These are phyloP conservation scores for Mobula hypostoma DNA, from an alignment of 2,113 vertebrate genomes.

Conservation along the genomic window DNA sequence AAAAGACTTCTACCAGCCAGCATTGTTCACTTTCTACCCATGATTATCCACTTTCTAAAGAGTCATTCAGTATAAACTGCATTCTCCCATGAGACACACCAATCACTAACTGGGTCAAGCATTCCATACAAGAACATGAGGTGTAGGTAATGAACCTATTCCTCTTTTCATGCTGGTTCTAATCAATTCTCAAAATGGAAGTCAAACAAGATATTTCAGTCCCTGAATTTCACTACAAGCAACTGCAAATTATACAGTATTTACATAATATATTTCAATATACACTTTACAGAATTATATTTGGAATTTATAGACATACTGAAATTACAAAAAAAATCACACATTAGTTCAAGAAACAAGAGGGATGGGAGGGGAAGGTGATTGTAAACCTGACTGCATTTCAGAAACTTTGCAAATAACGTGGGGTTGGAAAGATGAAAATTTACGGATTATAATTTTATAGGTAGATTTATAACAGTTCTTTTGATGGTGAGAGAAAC, in stretches of 20 bases:
- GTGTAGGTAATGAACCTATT: background rate
- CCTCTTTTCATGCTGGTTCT: background rate
- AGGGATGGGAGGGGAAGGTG: background rate
- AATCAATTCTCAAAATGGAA: background rate
- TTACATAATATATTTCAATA: background rate
- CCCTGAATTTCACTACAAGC: background rate
- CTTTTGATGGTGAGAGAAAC: background rate
- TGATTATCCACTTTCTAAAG: too few species aligned
- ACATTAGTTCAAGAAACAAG: background rate
- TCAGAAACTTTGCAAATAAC: background rate
- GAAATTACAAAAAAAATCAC: background rate
- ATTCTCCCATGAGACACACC: background rate
- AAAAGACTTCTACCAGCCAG: too few species aligned
- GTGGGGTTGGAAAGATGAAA: background rate
- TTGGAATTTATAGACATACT: background rate
- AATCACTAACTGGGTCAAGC: background rate
- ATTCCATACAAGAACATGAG: background rate
- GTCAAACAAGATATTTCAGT: background rate
- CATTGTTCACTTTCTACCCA: too few species aligned
- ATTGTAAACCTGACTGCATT: background rate
- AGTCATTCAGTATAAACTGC: too few species aligned
- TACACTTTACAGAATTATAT: background rate
- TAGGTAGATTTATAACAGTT: background rate
- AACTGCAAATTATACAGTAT: background rate
- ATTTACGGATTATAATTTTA: background rate